Conservation (phyloP, 2,113 vertebrate species). For the Marmota monax region DNA sequence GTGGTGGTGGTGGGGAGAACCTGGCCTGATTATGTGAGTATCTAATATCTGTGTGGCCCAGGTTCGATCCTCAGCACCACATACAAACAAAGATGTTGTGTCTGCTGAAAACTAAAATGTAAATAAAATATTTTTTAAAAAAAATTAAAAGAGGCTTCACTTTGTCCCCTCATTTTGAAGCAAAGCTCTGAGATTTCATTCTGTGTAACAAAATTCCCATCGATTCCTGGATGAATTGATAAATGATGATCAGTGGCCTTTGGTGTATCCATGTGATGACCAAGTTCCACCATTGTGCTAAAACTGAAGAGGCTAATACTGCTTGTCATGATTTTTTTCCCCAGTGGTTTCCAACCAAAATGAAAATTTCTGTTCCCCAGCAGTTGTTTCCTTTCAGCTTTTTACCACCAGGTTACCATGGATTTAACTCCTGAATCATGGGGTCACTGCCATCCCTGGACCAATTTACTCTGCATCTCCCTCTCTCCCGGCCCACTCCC, state of each 20-base stretch:
- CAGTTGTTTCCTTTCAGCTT: not conserved
- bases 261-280: not conserved
- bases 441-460: not conserved
- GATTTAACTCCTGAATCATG: not conserved
- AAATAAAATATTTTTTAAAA: not conserved
- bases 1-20: not conserved
- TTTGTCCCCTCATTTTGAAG: constrained; percentile 15
- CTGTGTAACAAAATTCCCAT: not conserved
- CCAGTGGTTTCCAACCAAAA: not conserved
- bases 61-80: too few relatives aligned
- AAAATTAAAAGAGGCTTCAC: not conserved
- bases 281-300: not conserved
- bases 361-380: not conserved
- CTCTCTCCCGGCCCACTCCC: too few relatives aligned
- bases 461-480: not conserved
- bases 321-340: not conserved
- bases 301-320: not conserved
- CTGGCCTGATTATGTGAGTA: constrained; percentile 62
- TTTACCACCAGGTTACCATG: not conserved
- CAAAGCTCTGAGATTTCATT: constrained; percentile 11
- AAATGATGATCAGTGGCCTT: not conserved
- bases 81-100: too few relatives aligned
- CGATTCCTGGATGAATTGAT: not conserved
- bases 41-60: not conserved
- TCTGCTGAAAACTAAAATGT: too few relatives aligned